phyloP scores from a whole-genome alignment of 2,113 vertebrate genomes.

The Hiodon alosoides region DNA sequence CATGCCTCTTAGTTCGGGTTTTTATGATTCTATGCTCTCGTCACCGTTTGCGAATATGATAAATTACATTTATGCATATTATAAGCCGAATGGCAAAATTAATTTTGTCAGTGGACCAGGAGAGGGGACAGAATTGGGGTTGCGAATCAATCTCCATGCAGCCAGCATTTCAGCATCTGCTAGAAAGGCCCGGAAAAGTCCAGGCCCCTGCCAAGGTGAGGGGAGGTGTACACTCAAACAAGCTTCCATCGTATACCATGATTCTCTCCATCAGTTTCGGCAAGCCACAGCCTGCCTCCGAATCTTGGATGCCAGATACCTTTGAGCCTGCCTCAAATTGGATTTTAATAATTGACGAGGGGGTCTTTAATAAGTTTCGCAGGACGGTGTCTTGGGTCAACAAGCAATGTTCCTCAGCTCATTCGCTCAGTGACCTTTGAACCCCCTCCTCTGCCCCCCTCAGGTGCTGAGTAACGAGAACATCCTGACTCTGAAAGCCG shows the following conservation, averaged over 20 bases:
- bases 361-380: slow-evolving; percentile 51
- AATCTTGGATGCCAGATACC: slow-evolving; percentile 23
- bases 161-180: neutral
- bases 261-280: neutral
- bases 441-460: slow-evolving; percentile 21
- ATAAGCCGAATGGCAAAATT: neutral
- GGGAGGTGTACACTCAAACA: neutral
- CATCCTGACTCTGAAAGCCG: slow-evolving; percentile 82
- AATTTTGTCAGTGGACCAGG: neutral
- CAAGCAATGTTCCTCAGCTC: slow-evolving; percentile 36
- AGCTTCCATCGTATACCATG: too few species aligned
- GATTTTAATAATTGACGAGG: slow-evolving; percentile 72
- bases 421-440: slow-evolving; percentile 36
- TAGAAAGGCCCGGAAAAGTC: neutral
- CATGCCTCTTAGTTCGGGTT: neutral
- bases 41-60: neutral
- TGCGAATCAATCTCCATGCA: neutral
- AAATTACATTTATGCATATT: neutral
- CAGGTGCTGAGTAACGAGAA: slow-evolving; percentile 97
- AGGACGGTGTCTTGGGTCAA: slow-evolving; percentile 34
- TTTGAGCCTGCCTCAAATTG: slow-evolving; percentile 56
- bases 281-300: neutral
- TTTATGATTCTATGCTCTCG: neutral
- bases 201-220: neutral
- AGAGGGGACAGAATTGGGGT: slow-evolving; percentile 8